Base-by-base conservation (phyloP, 2,113 vertebrate species). In the Engraulis encrasicolus region DNA sequence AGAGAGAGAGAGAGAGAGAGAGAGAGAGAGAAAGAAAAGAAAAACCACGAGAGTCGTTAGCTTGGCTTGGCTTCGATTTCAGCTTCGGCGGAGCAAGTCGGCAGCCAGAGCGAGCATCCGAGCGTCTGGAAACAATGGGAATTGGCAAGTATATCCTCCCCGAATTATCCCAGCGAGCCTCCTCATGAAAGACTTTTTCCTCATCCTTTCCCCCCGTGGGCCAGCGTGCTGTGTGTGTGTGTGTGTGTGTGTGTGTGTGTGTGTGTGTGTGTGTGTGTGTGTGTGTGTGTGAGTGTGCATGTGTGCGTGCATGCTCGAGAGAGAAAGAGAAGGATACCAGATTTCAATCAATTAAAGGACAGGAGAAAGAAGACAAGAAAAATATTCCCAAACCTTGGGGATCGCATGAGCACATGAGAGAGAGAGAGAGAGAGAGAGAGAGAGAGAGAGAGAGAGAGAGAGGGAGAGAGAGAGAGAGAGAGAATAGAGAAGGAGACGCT, bases 271-370 rank as follows among this genome's bases (percentile, higher is more conserved):
- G n/a, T n/a, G n/a, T n/a, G n/a, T n/a, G n/a, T n/a, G n/a, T n/a
- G n/a, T n/a, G n/a, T n/a, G n/a, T n/a, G n/a, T n/a, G n/a, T n/a
- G n/a, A n/a, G n/a, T n/a, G n/a, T n/a, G n/a, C n/a, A n/a, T n/a
- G n/a, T n/a, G n/a, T n/a, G n/a, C n/a, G n/a, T n/a, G n/a, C n/a
- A n/a, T n/a, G n/a, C n/a, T n/a, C n/a, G n/a, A n/a, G n/a, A n/a
- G 14, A 52, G 34, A 78, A 84, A 34, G 82, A 91, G 91, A 90
- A 92, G 94, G 92, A 92, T 88, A 93, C 92, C 92, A 93, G 91
- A 90, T 92, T 94, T 91, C 90, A 93, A 95, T 95, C 94, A 93
- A 95, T 95, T 95, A 88, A 92, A 92, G 91, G n/a, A n/a, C n/a
- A n/a, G n/a, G n/a, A n/a, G n/a, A n/a, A n/a, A n/a, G n/a, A n/a